A percentile compares a stretch with the other conserved stretches of the same genome.
These are phyloP conservation scores for Heterodera schachtii DNA, from an alignment of 1,140 invertebrate species.

Conservation along the genomic window DNA sequence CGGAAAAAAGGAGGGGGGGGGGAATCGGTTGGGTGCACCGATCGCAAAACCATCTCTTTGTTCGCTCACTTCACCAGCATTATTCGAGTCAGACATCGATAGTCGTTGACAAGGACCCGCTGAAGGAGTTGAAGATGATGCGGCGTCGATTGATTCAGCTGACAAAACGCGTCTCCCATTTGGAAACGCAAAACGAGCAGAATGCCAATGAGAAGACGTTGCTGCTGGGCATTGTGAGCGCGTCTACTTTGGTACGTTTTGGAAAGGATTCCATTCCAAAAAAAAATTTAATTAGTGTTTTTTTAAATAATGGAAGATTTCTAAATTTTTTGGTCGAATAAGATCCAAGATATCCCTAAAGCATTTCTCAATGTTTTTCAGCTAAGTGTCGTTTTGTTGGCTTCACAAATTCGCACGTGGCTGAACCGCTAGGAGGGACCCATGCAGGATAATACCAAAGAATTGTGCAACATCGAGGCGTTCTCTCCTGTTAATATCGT, in stretches of 20 bases:
- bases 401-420: neutral
- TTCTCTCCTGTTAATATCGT: neutral
- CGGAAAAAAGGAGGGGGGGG: no score
- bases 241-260: neutral
- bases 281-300: no score
- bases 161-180: neutral
- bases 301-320: no score
- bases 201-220: neutral
- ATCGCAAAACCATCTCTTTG: neutral
- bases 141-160: conserved; percentile 15
- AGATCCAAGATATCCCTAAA: no score
- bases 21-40: no score
- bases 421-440: neutral
- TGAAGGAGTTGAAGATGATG: conserved; percentile 21
- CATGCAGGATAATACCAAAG: no score
- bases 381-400: neutral
- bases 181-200: conserved; percentile 13
- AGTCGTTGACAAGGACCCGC: conserved; percentile 17
- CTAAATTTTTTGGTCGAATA: no score
- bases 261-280: no score
- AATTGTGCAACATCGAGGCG: neutral
- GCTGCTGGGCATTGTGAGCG: neutral
- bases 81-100: conserved; percentile 25
- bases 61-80: neutral
- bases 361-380: neutral